Conservation (phyloP, 2,888 invertebrate species). For the Vesta saturnalis region DNA sequence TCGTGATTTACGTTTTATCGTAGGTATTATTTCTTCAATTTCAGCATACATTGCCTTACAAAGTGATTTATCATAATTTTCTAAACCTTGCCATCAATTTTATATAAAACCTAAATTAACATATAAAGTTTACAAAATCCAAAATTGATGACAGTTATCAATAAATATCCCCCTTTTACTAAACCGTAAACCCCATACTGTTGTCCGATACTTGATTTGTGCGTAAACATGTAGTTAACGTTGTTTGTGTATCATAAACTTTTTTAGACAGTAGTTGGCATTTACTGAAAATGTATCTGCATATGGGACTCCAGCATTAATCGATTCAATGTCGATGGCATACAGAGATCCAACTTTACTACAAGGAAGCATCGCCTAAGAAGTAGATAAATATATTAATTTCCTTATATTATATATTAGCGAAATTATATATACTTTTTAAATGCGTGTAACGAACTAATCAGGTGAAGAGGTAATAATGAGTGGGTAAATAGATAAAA, state of each 20-base stretch:
- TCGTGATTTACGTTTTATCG: constrained; percentile 68
- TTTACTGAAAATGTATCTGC: constrained; percentile 92
- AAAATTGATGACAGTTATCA: no score
- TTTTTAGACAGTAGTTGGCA: constrained; percentile 88
- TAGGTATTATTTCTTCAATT: constrained; percentile 66
- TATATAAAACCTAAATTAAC: constrained; percentile 80
- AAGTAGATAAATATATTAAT: constrained; percentile 29
- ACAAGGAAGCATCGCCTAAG: constrained; percentile 83
- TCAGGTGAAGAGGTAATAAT: no score
- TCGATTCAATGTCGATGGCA: constrained; percentile 86
- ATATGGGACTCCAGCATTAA: constrained; percentile 94
- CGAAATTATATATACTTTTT: neutral
- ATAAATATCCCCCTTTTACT: constrained; percentile 77
- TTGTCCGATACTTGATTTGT: constrained; percentile 90
- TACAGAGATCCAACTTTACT: constrained; percentile 88
- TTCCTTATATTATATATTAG: neutral
- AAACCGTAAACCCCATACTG: constrained; percentile 92
- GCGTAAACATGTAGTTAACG: constrained; percentile 76
- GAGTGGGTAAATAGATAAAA: no score
- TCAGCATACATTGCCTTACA: constrained; percentile 74
- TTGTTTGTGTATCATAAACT: constrained; percentile 71
- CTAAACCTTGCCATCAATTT: constrained; percentile 85
- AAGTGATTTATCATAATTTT: constrained; percentile 81
- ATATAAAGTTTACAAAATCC: neutral
- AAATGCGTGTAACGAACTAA: no score